phyloP scores from a whole-genome alignment of 2,797 vertebrate genomes.

The Lacerta agilis region DNA sequence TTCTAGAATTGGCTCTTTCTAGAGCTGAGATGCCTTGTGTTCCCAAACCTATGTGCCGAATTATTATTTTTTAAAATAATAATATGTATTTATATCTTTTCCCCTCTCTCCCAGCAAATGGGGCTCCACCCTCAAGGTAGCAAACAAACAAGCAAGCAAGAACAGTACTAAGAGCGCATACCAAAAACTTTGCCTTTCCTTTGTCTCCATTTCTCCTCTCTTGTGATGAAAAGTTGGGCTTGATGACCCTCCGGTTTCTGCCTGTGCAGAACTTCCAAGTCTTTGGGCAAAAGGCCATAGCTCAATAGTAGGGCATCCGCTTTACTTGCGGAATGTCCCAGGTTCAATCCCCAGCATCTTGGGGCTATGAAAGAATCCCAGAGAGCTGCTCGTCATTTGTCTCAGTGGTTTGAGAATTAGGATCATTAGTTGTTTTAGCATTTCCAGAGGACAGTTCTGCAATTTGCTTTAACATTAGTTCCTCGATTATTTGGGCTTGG shows the following conservation, averaged over 20 bases:
- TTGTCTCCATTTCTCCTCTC: not conserved
- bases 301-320: not conserved
- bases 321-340: not conserved
- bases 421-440: too few species aligned
- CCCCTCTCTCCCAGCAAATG: not conserved
- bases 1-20: not conserved
- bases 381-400: not conserved
- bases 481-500: too few species aligned
- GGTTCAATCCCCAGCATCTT: not conserved
- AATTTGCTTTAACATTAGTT: too few species aligned
- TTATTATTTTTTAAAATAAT: too few species aligned
- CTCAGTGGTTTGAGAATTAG: too few species aligned
- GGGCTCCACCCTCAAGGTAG: not conserved
- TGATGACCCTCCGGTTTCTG: not conserved
- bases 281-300: not conserved
- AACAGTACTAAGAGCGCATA: not conserved
- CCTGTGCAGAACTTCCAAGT: not conserved
- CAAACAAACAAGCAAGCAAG: not conserved
- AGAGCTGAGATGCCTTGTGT: not conserved
- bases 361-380: not conserved
- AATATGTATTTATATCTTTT: not conserved
- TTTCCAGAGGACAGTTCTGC: too few species aligned
- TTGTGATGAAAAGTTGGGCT: not conserved
- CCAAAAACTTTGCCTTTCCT: not conserved
- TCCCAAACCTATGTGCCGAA: not conserved